Base-by-base conservation (phyloP, 2,113 vertebrate species). In the Numenius arquata region DNA sequence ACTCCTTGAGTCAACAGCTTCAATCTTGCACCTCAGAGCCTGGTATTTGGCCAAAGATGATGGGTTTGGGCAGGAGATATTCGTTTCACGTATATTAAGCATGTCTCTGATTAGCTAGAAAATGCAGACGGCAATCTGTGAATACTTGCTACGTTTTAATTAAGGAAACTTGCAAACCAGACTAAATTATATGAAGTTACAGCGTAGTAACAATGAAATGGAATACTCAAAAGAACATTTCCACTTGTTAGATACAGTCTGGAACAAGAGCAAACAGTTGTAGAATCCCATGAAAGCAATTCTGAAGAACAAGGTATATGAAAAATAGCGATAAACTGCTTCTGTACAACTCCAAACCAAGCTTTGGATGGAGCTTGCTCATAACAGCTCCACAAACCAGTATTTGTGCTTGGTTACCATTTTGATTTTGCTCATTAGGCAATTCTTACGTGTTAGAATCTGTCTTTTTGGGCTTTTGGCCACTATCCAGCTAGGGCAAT, bases 31-130 rank as follows among this genome's bases (percentile, higher is more conserved):
- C 78, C 98, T 98, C 92, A 99, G 97, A 67, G 99, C 98, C 43
- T 88, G 97, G 94, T 99, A 99, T 96, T 99, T 99, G 59, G 98
- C 98, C 96, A 99, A 66, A 77, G 96, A 98, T 50, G 98, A 97
- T 9, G 97, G 97, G 8, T 47, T 88, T 15, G 97, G 89, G 93
- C 94, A 97, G 47, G 96, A 96, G 56, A 98, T 89, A 41, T 97
- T 98, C 77, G 97, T 97, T 98, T 99, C 99, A 62, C 82, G 98
- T 91, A 98, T 97, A 68, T 98, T 98, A 96, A 99, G 83, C 84
- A 98, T 97, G 82, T 99, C 99, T 96, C 98, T 96, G 85, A 99
- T 98, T 50, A 99, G 88, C 99, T 99, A 70, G 59, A 68, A 90
- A 90, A 36, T 30, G 61, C 93, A 94, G 25, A 83, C 11, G 92